Conservation (phyloP, 2,797 vertebrate species). For the Tenualosa thibaudeaui region DNA sequence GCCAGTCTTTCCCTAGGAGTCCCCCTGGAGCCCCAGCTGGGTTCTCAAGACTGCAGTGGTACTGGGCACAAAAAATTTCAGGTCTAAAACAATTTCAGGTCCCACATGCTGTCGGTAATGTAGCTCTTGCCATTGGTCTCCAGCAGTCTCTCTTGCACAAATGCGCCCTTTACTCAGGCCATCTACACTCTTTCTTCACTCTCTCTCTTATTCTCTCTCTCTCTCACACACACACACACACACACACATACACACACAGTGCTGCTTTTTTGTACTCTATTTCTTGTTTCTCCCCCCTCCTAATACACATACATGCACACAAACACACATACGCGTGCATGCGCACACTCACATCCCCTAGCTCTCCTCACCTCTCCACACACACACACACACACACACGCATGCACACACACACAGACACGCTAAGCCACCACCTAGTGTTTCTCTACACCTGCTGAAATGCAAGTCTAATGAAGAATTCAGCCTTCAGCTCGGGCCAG, state of each 20-base stretch:
- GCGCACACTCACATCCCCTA: neutral
- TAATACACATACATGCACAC: neutral
- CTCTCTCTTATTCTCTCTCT: neutral
- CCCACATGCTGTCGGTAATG: neutral
- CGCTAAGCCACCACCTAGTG: constrained; percentile 2
- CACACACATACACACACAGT: neutral
- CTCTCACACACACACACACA: neutral
- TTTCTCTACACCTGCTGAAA: constrained; percentile 26
- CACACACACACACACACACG: neutral
- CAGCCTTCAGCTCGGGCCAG: neutral
- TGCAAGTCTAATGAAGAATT: constrained; percentile 22
- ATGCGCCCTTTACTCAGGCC: neutral
- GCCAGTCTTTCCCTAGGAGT: neutral
- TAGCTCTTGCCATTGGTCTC: neutral
- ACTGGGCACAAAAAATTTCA: neutral
- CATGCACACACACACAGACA: neutral
- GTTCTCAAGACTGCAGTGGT: neutral
- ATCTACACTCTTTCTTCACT: neutral
- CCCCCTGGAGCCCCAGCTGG: neutral
- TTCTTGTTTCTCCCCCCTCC: too few relatives aligned
- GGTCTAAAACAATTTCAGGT: too few relatives aligned
- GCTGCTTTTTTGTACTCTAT: too few relatives aligned
- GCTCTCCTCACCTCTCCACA: neutral
- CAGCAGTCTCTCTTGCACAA: neutral
- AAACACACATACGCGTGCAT: neutral